Percentiles rank a stretch among this genome's conserved stretches.
Evolutionary conservation across 2,797 vertebrate species (phyloP).

Genomic region (Pelochelys cantorii): DNA sequence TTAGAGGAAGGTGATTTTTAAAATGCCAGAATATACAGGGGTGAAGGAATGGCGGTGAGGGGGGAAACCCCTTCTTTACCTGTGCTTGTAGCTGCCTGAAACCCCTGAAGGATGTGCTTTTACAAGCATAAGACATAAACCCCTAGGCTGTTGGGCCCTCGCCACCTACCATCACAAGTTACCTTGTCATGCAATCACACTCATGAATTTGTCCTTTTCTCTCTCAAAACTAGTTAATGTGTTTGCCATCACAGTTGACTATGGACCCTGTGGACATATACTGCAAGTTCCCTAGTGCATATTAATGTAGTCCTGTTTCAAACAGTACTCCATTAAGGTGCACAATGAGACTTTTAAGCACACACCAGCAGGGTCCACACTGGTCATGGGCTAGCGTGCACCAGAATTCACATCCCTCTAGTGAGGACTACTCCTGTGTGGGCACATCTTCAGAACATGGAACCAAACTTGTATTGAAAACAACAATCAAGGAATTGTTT

Average conservation of each 20-base stretch:
- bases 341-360: background rate
- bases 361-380: background rate
- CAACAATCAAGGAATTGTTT: background rate
- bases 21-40: too few relatives aligned
- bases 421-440: background rate
- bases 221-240: background rate
- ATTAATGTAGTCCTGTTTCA: background rate
- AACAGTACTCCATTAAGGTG: background rate
- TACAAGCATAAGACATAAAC: background rate
- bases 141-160: background rate
- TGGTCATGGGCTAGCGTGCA: too few relatives aligned
- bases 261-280: background rate
- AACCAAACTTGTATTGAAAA: background rate
- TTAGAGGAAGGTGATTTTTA: too few relatives aligned
- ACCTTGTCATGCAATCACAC: background rate
- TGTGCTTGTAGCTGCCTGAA: background rate
- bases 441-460: background rate
- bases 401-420: background rate
- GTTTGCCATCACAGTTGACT: background rate
- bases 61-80: background rate
- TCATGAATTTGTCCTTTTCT: background rate
- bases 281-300: background rate
- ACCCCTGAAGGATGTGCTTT: background rate
- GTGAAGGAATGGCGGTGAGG: too few relatives aligned
- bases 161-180: background rate